Conservation (phyloP, 2,797 vertebrate species). For the Eleutherodactylus coqui region DNA sequence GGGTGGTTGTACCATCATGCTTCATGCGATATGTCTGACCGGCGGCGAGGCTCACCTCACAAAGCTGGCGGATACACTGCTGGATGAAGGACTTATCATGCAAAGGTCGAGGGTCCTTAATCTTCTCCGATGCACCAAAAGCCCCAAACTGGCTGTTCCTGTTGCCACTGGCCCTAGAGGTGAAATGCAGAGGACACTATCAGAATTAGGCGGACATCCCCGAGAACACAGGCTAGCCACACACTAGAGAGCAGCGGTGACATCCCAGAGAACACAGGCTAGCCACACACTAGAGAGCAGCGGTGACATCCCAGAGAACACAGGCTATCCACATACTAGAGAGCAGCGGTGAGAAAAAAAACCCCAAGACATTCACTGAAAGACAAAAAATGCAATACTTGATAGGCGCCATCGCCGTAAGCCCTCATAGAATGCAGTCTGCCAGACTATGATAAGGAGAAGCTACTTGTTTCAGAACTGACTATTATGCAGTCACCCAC, state of each 20-base stretch:
- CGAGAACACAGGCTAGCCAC: background rate
- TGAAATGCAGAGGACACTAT: background rate
- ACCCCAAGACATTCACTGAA: no score
- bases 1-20: no score
- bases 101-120: slow-evolving; percentile 92
- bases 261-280: background rate
- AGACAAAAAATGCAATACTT: background rate
- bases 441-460: no score
- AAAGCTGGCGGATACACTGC: slow-evolving; percentile 92
- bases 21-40: no score
- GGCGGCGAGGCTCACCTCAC: slow-evolving; percentile 85
- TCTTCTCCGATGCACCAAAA: slow-evolving; percentile 90
- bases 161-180: slow-evolving; percentile 79
- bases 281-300: background rate
- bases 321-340: background rate
- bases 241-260: background rate
- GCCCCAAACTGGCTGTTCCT: slow-evolving; percentile 86
- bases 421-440: no score
- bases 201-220: background rate
- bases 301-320: background rate
- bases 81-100: slow-evolving; percentile 94
- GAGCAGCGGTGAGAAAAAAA: background rate
- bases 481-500: no score
- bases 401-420: no score
- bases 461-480: no score